Evolutionary conservation across 1,140 invertebrate species (phyloP).

Genomic region (Popillia japonica): DNA sequence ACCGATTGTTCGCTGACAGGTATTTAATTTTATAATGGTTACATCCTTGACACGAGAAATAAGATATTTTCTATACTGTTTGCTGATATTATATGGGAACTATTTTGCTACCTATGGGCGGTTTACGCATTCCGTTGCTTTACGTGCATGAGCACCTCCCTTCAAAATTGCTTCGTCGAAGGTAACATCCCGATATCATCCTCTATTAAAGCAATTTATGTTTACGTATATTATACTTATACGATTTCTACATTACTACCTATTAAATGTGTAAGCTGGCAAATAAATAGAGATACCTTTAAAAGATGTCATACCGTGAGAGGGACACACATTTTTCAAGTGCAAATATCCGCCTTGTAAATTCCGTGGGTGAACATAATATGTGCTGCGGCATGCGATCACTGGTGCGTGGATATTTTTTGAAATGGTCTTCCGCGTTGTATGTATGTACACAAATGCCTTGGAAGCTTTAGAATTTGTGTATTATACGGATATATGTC

Average conservation of each 20-base stretch:
- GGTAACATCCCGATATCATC: no score
- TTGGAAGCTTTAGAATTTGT: slow-evolving; percentile 14
- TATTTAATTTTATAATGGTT: slow-evolving; percentile 38
- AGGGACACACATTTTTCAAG: slow-evolving; percentile 34
- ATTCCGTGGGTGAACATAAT: slow-evolving; percentile 34
- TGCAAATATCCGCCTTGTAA: slow-evolving; percentile 34
- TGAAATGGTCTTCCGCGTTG: slow-evolving; percentile 18
- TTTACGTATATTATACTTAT: no score
- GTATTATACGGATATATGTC: slow-evolving; percentile 32
- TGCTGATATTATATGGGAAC: not conserved
- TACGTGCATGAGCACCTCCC: not conserved
- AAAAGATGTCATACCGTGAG: slow-evolving; percentile 16
- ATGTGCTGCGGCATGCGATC: slow-evolving; percentile 22
- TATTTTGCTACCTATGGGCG: slow-evolving; percentile 4
- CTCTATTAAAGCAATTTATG: no score
- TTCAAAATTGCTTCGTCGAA: no score
- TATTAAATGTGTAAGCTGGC: no score
- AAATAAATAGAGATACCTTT: not conserved
- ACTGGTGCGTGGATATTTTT: slow-evolving; percentile 33
- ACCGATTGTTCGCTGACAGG: slow-evolving; percentile 38
- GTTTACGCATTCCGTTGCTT: not conserved
- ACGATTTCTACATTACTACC: no score
- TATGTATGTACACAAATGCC: slow-evolving; percentile 27
- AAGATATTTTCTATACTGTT: slow-evolving; percentile 2
- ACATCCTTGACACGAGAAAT: slow-evolving; percentile 33